phyloP scores from a whole-genome alignment of 1,140 invertebrate genomes.

The Diachasmimorpha longicaudata region DNA sequence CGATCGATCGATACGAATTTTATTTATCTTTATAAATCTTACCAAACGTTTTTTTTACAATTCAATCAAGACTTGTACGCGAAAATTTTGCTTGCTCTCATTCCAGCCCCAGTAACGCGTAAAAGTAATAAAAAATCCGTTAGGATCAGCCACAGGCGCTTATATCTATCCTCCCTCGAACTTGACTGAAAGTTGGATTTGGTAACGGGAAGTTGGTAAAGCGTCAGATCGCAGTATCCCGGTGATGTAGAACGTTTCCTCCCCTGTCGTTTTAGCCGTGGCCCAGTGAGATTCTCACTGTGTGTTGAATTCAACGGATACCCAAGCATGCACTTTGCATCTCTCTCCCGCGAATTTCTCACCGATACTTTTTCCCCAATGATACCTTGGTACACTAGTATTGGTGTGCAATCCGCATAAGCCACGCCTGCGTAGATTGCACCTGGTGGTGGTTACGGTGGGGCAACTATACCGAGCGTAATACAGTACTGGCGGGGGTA shows the following conservation, averaged over 20 bases:
- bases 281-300: not conserved
- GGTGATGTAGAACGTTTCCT: slow-evolving; percentile 15
- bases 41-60: too few species aligned
- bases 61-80: too few species aligned
- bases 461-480: not conserved
- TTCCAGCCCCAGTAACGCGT: not conserved
- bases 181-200: slow-evolving; percentile 20
- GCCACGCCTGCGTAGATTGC: not conserved
- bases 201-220: slow-evolving; percentile 18
- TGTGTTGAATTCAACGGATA: slow-evolving; percentile 1
- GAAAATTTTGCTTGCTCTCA: too few species aligned
- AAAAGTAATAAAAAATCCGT: not conserved
- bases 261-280: not conserved
- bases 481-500: not conserved
- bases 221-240: slow-evolving; percentile 3
- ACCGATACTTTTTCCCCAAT: not conserved
- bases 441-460: not conserved
- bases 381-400: not conserved
- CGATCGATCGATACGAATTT: too few species aligned
- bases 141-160: not conserved
- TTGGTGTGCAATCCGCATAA: not conserved
- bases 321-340: not conserved
- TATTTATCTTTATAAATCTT: too few species aligned
- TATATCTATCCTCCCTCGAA: slow-evolving; percentile 10
- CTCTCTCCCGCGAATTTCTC: not conserved